Conservation (phyloP, 2,888 invertebrate genomes). For the Dendrolimus pini region DNA sequence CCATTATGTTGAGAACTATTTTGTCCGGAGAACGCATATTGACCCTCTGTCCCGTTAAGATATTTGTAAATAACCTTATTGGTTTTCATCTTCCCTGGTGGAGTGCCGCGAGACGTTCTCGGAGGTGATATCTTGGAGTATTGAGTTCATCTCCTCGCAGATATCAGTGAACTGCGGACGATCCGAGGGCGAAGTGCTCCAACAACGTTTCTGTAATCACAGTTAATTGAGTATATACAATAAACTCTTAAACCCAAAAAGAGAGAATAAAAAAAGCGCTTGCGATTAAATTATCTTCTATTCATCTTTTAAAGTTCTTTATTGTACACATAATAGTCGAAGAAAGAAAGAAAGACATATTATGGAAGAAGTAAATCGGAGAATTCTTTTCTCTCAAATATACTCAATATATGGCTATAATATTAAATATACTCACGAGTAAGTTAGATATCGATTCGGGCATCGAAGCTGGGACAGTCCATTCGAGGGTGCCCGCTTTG, state of each 20-base stretch:
- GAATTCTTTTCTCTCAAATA: too few species aligned
- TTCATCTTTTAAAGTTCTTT: too few species aligned
- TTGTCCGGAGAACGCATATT: too few species aligned
- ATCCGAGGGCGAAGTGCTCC: slow-evolving; percentile 81
- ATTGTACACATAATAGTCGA: too few species aligned
- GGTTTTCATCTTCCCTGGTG: slow-evolving; percentile 12
- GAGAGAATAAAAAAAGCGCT: too few species aligned
- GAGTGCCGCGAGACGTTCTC: slow-evolving; percentile 40
- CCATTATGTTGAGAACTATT: too few species aligned
- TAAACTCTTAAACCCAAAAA: too few species aligned
- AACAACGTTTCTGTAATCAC: slow-evolving; percentile 73
- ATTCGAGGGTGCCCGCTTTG: slow-evolving; percentile 79
- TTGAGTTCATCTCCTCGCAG: slow-evolving; percentile 42
- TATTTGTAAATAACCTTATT: not conserved
- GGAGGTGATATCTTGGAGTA: slow-evolving; percentile 42
- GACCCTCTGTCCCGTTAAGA: too few species aligned
- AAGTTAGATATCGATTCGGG: slow-evolving; percentile 72
- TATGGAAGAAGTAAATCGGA: too few species aligned
- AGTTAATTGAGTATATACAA: too few species aligned
- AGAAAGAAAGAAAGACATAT: too few species aligned
- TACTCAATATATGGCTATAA: not conserved
- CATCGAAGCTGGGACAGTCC: slow-evolving; percentile 80
- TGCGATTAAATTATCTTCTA: too few species aligned
- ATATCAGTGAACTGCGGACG: slow-evolving; percentile 82
- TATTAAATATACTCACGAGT: slow-evolving; percentile 36